A percentile compares a stretch with the other conserved stretches of the same genome.
Evolutionary conservation across 2,888 invertebrate species (phyloP).

Genomic region (Hecatera dysodea): DNA sequence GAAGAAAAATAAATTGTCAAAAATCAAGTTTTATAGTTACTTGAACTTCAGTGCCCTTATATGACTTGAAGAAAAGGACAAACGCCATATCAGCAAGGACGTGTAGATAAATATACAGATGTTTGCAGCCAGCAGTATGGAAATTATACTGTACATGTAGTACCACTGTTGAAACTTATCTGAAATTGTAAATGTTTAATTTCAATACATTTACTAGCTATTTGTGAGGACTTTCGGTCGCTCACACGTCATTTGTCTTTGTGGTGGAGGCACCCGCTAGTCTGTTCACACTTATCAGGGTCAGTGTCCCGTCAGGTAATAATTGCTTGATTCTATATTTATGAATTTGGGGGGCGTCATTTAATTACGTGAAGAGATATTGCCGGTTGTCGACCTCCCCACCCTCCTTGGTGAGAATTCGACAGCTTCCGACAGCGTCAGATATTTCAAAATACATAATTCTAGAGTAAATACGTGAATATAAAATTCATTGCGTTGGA

Average conservation of each 20-base stretch:
- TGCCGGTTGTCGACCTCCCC: too few relatives aligned
- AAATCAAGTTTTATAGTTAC: conserved; percentile 76
- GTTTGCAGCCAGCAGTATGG: conserved; percentile 90
- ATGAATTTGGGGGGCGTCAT: too few relatives aligned
- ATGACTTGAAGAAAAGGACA: conserved; percentile 85
- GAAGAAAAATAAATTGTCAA: not conserved
- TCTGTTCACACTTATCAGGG: not conserved
- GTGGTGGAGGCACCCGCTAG: not conserved
- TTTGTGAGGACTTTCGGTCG: not conserved
- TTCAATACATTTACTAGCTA: not conserved
- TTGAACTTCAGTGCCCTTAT: conserved; percentile 89
- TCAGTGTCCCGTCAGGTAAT: not conserved
- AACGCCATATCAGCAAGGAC: conserved; percentile 89
- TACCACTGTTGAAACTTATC: conserved; percentile 89
- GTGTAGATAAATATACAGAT: conserved; percentile 91
- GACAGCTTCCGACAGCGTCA: too few relatives aligned
- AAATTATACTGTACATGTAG: conserved; percentile 93
- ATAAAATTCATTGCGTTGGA: too few relatives aligned
- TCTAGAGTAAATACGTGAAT: too few relatives aligned
- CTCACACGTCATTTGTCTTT: too few relatives aligned
- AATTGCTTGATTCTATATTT: not conserved
- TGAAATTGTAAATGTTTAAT: conserved; percentile 73
- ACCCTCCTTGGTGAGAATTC: too few relatives aligned
- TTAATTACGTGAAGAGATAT: too few relatives aligned
- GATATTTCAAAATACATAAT: too few relatives aligned